These are phyloP conservation scores for Sphaerophoria rueppellii DNA, from an alignment of 2,888 invertebrate species.

Conservation along the genomic window DNA sequence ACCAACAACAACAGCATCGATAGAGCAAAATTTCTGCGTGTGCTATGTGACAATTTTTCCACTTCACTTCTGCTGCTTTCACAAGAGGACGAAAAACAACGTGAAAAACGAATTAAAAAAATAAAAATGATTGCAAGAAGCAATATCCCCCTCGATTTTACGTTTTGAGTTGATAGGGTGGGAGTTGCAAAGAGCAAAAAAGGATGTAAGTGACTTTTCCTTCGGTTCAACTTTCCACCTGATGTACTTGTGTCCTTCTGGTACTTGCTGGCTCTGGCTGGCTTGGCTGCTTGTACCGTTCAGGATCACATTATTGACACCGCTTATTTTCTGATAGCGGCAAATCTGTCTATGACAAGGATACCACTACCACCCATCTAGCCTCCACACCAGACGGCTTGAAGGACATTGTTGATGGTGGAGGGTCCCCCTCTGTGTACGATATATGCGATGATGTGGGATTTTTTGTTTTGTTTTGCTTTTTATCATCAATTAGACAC, in stretches of 20 bases:
- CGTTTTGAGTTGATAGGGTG: no score
- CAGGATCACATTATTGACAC: constrained; percentile 71
- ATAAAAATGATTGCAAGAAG: constrained; percentile 53
- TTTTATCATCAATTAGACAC: constrained; percentile 79
- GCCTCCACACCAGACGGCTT: constrained; percentile 19
- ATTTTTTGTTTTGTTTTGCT: constrained; percentile 21
- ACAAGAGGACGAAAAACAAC: constrained; percentile 13
- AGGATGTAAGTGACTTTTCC: constrained; percentile 60
- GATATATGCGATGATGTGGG: constrained; percentile 45
- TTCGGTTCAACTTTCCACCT: constrained; percentile 67
- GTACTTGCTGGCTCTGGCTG: constrained; percentile 26
- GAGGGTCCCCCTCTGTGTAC: not conserved
- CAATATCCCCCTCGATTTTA: constrained; percentile 1
- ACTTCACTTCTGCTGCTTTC: constrained; percentile 62
- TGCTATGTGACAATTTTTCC: constrained; percentile 73
- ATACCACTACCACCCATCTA: constrained; percentile 41
- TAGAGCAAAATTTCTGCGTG: constrained; percentile 58
- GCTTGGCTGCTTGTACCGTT: constrained; percentile 20
- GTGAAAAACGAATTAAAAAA: constrained; percentile 18
- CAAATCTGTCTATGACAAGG: constrained; percentile 73
- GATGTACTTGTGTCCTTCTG: constrained; percentile 56
- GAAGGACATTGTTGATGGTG: constrained; percentile 43
- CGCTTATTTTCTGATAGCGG: constrained; percentile 71
- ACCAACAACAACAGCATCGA: not conserved
- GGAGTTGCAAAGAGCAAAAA: not conserved